Evolutionary conservation across 2,113 vertebrate genomes (phyloP).

Genomic region (Ailuropoda melanoleuca): DNA sequence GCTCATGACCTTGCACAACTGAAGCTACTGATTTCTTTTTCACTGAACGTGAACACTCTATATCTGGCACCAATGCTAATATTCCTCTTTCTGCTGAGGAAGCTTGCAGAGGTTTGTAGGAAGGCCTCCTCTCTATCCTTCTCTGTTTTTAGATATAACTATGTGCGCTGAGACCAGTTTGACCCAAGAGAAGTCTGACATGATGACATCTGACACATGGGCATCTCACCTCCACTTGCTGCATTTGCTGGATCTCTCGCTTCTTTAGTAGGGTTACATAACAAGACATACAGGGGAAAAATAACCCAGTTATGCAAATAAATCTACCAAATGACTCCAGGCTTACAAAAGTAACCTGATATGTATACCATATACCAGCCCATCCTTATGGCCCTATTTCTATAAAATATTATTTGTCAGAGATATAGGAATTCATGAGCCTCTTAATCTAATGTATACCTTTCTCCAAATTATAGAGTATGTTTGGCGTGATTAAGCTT

Average conservation of each 20-base stretch:
- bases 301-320: background rate
- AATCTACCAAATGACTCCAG: background rate
- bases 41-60: background rate
- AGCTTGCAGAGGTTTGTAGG: background rate
- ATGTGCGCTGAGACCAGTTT: background rate
- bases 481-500: background rate
- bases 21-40: background rate
- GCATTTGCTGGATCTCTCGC: background rate
- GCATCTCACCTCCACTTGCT: background rate
- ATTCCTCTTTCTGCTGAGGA: background rate
- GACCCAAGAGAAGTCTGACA: background rate
- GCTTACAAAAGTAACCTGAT: background rate
- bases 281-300: background rate
- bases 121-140: background rate
- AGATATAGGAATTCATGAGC: background rate
- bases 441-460: background rate
- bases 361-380: background rate
- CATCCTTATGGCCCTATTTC: background rate
- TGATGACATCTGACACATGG: background rate
- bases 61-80: background rate
- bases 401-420: background rate
- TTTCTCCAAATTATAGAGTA: background rate
- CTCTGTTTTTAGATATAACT: background rate
- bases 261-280: background rate
- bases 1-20: background rate